Base-by-base conservation (phyloP, 2,113 vertebrate genomes). In the Leucopsar rothschildi region DNA sequence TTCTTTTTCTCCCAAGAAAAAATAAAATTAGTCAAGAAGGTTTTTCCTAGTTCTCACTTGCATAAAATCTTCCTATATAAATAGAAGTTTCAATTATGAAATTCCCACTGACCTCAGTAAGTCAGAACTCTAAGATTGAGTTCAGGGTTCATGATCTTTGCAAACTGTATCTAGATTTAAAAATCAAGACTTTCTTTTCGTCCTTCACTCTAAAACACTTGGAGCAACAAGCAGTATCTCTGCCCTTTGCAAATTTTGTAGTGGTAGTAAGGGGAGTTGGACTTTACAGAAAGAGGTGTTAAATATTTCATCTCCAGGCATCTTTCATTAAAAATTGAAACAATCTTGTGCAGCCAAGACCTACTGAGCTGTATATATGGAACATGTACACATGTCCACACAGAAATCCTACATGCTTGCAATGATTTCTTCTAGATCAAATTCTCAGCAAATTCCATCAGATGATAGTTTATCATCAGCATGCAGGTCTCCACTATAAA, bases 261-360 rank as follows among this genome's bases (percentile, higher is more conserved):
- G 39, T 56, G 21, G 23, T 44, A 73, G 49, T 49, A 78, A 60
- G 31, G n/a, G 53, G 40, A 93, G 72, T 56, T 83, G 79, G 82
- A 90, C 80, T 81, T 86, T 42, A 71, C 22, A 72, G 64, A 93
- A 88, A 90, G 35, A 60, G 7, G 11, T 49, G 5, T 40, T 94
- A 81, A 97, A 95, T 90, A 88, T 78, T 95, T 93, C 2, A 86
- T 86, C 24, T 68, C 52, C 42, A 81, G 24, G 24, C 59, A 35
- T 39, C 16, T 86, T 86, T 90, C 64, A 94, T 93, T 90, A 86
- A 96, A 94, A 93, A 86, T 78, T 59, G 60, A 88, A 95, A 59
- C 8, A 64, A 25, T 9, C 45, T 76, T 53, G 11, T 59, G 44
- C 37, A 85, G 53, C 31, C 82, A 90, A 77, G 79, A 63, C 33